Evolutionary conservation across 2,888 invertebrate species (phyloP), one percentile per base, ranked within the genome.

Genomic region (Cenopis cana): DNA sequence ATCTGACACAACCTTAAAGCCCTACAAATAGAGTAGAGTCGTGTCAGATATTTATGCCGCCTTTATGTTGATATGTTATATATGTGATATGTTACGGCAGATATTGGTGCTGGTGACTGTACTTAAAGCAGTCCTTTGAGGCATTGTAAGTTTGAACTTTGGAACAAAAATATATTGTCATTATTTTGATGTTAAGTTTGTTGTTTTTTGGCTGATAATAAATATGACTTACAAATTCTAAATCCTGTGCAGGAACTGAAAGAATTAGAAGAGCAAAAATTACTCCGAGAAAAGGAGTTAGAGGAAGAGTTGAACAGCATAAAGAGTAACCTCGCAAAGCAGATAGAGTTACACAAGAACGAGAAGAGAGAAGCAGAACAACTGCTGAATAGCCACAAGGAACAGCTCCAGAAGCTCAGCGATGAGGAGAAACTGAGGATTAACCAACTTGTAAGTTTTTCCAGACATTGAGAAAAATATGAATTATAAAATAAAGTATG

Each of bases 271-370:
- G 87, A 90, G 75, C 84, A 88, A 75, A 93, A 89, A 73, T 81
- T 80, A 68, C 78, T 79, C 64, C 82, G 88, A 69, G 93, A 92
- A 78, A 78, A 76, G 68, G 89, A 91, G 75, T 79, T 94, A 8
- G 80, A 88, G 73, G 79, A 86, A 73, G 87, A 91, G 76, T 75
- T 92, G 73, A 84, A 82, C 79, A 88, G 78, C 79, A 93, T 89
- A 71, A 85, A 80, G 74, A 86, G 89, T 69, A 85, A 85, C 73
- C 85, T 89, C 68, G 88, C 81, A 81, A 88, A 87, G 49, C 86
- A 90, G 78, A 84, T 91, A 52, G 84, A 92, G 70, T 81, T 92
- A 59, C 91, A 90, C 41, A 89, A 94, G 74, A 86, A 89, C 65
- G 89, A 94, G 72, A 88, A 85, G 75, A 73, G 79, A 24, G 82